Base-by-base conservation (phyloP, 2,888 invertebrate genomes). In the Rhagonycha fulva region DNA sequence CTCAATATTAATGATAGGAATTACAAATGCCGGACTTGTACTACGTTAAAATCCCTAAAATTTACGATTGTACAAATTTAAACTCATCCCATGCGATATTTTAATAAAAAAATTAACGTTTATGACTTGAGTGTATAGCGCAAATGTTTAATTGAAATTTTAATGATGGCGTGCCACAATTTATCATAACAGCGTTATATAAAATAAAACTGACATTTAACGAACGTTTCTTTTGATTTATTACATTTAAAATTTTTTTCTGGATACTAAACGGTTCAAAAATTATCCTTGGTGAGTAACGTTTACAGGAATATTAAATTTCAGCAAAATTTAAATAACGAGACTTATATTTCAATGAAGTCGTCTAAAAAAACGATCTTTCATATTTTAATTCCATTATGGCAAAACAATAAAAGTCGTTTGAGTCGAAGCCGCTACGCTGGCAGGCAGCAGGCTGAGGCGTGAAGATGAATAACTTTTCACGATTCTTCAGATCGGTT, bases 131-230 rank as follows among this genome's bases (percentile, higher is more conserved):
- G 24, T 26, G 14, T 26, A 66, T 24, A 26, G 24, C 24, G 26
- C 23, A 66, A 66, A 66, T 66, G 63, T 66, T 66, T 66, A 66
- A 66, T 66, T 66, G 26, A 66, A 66, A 24, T 66, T 66, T 66
- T 66, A 66, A 66, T 24, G 24, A 26, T 23, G 26, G 63, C 63
- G 26, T 26, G 63, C 63, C 23, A 66, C 63, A 24, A 66, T 66
- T 66, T 66, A 66, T 66, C 63, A 66, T 23, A 66, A 66, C 63
- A 66, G n/a, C 24, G 24, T 66, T 26, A 66, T 24, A 26, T 66
- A 66, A n/a, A 66, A 66, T 14, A 66, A 66, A 66, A 19, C 63
- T 66, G 63, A 66, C 63, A 66, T 23, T 66, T 66, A 26, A 66
- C 19, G 63, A 66, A n/a, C 26, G 26, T 66, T 66, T 66, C 63